phyloP scores from a whole-genome alignment of 2,888 invertebrate species.

The Andrena dorsata region DNA sequence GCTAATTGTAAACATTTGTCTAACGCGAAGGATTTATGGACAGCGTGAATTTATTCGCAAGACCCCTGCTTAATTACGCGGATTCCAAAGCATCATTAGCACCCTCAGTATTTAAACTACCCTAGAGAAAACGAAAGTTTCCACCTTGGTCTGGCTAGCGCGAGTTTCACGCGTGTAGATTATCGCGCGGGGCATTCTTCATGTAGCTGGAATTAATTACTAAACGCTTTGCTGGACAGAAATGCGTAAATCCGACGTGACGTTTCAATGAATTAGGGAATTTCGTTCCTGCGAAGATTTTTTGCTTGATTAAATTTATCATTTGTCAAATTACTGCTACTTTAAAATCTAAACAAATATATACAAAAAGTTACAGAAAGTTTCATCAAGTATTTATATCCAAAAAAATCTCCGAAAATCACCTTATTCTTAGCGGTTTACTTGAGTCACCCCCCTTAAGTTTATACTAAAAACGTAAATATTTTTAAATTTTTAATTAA shows the following conservation, averaged over 20 bases:
- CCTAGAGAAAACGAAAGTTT: constrained; percentile 59
- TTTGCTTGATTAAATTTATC: too few species aligned
- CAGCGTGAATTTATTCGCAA: constrained; percentile 80
- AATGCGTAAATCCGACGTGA: neutral
- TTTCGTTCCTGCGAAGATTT: neutral
- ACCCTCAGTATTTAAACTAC: constrained; percentile 59
- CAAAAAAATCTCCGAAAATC: too few species aligned
- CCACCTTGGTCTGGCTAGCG: constrained; percentile 22
- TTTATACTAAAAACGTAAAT: too few species aligned
- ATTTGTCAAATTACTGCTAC: too few species aligned
- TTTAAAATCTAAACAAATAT: too few species aligned
- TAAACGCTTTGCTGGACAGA: neutral
- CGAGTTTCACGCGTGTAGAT: constrained; percentile 29
- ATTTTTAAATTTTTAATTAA: too few species aligned
- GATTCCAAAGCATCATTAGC: constrained; percentile 75
- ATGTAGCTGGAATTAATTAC: constrained; percentile 44
- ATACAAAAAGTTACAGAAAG: too few species aligned
- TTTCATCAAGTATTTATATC: too few species aligned
- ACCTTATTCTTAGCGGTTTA: too few species aligned
- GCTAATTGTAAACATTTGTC: constrained; percentile 82
- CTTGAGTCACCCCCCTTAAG: too few species aligned
- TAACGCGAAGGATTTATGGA: constrained; percentile 81
- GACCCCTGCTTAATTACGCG: constrained; percentile 79
- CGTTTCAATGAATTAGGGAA: neutral
- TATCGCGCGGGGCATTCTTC: constrained; percentile 24